phyloP scores from a whole-genome alignment of 1,140 invertebrate genomes.

The Papilio xuthus region DNA sequence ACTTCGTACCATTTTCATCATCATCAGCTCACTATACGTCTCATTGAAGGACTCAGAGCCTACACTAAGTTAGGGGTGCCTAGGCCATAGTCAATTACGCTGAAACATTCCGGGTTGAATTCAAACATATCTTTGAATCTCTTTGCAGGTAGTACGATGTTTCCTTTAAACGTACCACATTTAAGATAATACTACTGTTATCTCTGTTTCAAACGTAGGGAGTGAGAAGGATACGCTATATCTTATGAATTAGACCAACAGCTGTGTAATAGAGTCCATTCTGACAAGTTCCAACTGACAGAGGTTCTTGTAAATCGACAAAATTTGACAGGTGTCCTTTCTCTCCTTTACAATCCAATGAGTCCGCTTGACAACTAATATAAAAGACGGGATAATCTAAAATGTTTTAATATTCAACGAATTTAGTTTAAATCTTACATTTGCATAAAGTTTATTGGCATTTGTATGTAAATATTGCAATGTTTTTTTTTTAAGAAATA shows the following conservation, averaged over 20 bases:
- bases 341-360: slow-evolving; percentile 36
- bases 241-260: slow-evolving; percentile 42
- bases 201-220: too few species aligned
- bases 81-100: too few species aligned
- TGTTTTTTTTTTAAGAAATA: too few species aligned
- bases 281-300: slow-evolving; percentile 55
- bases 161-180: too few species aligned
- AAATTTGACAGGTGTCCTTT: slow-evolving; percentile 66
- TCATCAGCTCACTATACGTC: too few species aligned
- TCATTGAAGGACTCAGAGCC: too few species aligned
- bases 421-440: neutral
- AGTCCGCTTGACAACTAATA: slow-evolving; percentile 26
- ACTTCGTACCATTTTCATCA: too few species aligned
- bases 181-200: too few species aligned
- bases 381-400: slow-evolving; percentile 16
- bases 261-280: slow-evolving; percentile 32
- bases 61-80: too few species aligned
- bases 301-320: slow-evolving; percentile 61
- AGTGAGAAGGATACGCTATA: neutral
- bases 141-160: too few species aligned
- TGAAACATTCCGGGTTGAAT: too few species aligned
- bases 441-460: neutral
- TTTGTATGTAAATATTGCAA: neutral
- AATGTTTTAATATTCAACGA: slow-evolving; percentile 11
- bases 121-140: too few species aligned